phyloP scores from a whole-genome alignment of 2,888 invertebrate genomes.

The Pteria penguin region DNA sequence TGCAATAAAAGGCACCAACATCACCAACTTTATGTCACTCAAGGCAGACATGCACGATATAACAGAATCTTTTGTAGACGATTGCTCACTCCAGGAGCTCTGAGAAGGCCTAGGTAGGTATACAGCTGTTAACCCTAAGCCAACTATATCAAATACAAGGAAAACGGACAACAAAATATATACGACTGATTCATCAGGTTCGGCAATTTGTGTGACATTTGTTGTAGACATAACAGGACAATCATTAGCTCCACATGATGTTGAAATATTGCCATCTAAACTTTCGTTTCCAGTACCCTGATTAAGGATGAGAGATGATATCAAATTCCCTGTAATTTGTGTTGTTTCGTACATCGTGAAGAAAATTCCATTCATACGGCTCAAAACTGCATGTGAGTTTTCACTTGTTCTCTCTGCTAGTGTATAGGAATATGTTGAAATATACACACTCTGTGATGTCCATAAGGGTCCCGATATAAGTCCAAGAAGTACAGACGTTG shows the following conservation, averaged over 20 bases:
- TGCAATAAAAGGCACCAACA: conserved; percentile 73
- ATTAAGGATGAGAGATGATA: conserved; percentile 69
- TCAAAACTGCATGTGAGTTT: conserved; percentile 62
- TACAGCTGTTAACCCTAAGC: conserved; percentile 60
- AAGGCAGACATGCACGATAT: conserved; percentile 59
- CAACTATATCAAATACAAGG: conserved; percentile 65
- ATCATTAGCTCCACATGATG: conserved; percentile 62
- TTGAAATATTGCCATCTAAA: conserved; percentile 15
- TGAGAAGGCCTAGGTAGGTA: conserved; percentile 62
- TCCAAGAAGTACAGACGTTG: conserved; percentile 72
- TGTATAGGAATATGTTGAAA: conserved; percentile 69
- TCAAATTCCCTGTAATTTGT: conserved; percentile 72
- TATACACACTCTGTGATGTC: conserved; percentile 73
- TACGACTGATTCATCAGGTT: conserved; percentile 60
- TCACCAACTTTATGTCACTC: conserved; percentile 58
- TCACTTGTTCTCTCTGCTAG: conserved; percentile 59
- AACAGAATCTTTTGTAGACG: conserved; percentile 46
- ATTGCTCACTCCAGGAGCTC: conserved; percentile 42
- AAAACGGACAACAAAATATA: conserved; percentile 70
- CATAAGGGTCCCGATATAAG: conserved; percentile 71
- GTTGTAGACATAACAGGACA: too few relatives aligned
- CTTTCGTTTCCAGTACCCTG: conserved; percentile 54
- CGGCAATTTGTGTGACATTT: too few relatives aligned
- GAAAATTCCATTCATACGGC: conserved; percentile 73
- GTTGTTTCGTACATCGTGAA: conserved; percentile 69